Conservation (phyloP, 2,797 vertebrate genomes). For the Sebastes goodei region DNA sequence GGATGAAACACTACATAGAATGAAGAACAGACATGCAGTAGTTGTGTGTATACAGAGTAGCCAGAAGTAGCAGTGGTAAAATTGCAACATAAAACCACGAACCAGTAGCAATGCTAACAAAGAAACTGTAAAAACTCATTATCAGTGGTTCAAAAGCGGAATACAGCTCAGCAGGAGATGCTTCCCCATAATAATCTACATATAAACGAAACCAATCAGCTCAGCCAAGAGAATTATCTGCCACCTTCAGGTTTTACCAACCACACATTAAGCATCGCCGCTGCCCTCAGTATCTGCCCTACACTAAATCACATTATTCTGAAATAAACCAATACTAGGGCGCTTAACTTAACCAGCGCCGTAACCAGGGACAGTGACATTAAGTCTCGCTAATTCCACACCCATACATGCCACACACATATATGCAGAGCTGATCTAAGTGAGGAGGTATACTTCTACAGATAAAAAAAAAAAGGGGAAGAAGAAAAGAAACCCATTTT, state of each 20-base stretch:
- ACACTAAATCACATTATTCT: slow-evolving; percentile 59
- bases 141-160: slow-evolving; percentile 6
- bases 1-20: not conserved
- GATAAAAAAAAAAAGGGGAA: slow-evolving; percentile 9
- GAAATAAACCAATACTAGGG: slow-evolving; percentile 33
- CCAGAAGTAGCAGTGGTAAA: not conserved
- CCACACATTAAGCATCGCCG: slow-evolving; percentile 26
- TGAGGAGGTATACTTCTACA: slow-evolving; percentile 20
- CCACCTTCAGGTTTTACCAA: slow-evolving; percentile 37
- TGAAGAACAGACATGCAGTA: not conserved
- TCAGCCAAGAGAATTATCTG: slow-evolving; percentile 36
- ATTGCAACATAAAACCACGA: not conserved
- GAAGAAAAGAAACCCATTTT: slow-evolving; percentile 35
- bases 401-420: slow-evolving; percentile 32
- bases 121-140: not conserved
- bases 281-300: slow-evolving; percentile 33
- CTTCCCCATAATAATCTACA: slow-evolving; percentile 37
- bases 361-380: slow-evolving; percentile 64
- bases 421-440: slow-evolving; percentile 37
- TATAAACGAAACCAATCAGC: slow-evolving; percentile 43
- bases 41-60: not conserved
- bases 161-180: not conserved
- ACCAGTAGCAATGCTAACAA: not conserved
- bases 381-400: slow-evolving; percentile 69
- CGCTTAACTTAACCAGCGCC: slow-evolving; percentile 47